Evolutionary conservation across 2,888 invertebrate species (phyloP).

Genomic region (Perizoma affinitatum): DNA sequence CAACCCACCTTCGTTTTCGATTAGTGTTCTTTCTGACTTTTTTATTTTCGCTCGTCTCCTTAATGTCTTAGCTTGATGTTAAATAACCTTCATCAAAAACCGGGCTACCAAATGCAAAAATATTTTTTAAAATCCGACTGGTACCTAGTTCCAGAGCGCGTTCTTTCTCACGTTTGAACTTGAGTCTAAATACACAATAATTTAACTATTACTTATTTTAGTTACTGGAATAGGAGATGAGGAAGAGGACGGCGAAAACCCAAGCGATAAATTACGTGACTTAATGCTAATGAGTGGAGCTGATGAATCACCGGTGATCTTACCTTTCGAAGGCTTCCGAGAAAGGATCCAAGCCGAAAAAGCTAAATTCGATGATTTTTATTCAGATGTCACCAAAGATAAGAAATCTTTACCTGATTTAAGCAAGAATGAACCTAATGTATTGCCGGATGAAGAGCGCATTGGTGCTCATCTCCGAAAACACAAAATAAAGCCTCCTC

Average conservation of each 20-base stretch:
- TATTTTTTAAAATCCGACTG: no score
- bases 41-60: no score
- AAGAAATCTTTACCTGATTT: constrained; percentile 66
- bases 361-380: constrained; percentile 45
- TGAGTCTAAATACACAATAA: no score
- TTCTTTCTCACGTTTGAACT: no score
- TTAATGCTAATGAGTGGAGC: constrained; percentile 63
- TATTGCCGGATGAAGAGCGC: constrained; percentile 76
- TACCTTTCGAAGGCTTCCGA: constrained; percentile 75
- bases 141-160: no score
- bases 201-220: constrained; percentile 7
- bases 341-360: constrained; percentile 71
- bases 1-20: no score
- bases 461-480: constrained; percentile 77
- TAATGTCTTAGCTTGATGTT: no score
- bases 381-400: constrained; percentile 57
- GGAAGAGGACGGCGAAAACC: constrained; percentile 52
- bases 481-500: constrained; percentile 65
- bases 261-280: constrained; percentile 72
- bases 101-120: no score
- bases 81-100: no score
- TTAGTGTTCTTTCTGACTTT: no score
- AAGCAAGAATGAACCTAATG: constrained; percentile 57
- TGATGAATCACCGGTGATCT: constrained; percentile 66
- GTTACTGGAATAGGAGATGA: constrained; percentile 43